Base-by-base conservation (phyloP, 53 echinoderm and acorn worm genomes). In the Temnopleurus reevesii region DNA sequence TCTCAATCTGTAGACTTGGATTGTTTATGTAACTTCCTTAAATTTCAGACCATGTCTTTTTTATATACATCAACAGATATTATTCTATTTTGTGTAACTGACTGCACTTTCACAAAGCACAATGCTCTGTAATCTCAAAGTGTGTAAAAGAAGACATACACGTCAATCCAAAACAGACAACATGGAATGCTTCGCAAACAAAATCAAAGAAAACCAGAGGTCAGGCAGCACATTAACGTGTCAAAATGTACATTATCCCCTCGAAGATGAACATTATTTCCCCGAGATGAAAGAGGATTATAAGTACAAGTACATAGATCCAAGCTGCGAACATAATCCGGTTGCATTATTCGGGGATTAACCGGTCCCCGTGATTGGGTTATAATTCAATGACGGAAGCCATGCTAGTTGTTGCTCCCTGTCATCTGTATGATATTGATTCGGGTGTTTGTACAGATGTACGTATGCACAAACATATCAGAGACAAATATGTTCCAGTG, bases 341-440 rank as follows among this genome's bases (percentile, higher is more conserved):
- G 23, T 38, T 71, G 15, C 71, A 71, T 71, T 71, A n/a, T 63
- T 13, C 8, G 18, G 36, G 19, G 71, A 71, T 38, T 38, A 71
- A 38, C 71, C 41, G n/a, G 41, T 71, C 36, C 71, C 18, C n/a
- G 29, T 71, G 71, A 71, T 71, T 43, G 19, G 41, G 71, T 71
- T 71, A 71, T 71, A n/a, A 71, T 41, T 71, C 71, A 36, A 71
- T 41, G 19, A 5, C 2, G 19, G 71, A 71, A 71, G 21, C 71
- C 71, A 19, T 38, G 23, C 21, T 38, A 38, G 38, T 71, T 8
- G 1, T 12, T 18, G n/a, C 10, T 36, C 21, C 9, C 26, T 71
- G 38, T 66, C 71, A 71, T 71, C n/a, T 38, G n/a, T 36, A n/a
- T 71, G 41, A 71, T 71, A 71, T 71, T 71, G 71, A 71, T 71